Base-by-base conservation (phyloP, 37 sponge, comb jelly and placozoan genomes). In the Ianthella basta region DNA sequence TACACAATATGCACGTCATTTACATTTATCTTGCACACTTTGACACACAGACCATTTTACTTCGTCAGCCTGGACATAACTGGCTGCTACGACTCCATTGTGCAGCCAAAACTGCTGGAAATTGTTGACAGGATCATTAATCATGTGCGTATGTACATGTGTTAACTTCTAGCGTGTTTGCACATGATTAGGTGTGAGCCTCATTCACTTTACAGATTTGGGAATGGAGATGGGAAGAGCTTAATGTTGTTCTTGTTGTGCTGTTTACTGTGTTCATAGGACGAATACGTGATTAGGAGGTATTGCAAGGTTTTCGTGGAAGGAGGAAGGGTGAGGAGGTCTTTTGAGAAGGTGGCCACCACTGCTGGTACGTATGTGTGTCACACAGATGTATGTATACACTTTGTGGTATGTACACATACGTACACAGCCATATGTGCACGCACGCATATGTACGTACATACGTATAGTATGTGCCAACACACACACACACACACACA, bases 1-100 rank as follows among this genome's bases (percentile, higher is more conserved):
- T n/a, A n/a, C n/a, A n/a, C n/a, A n/a, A n/a, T n/a, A n/a, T n/a
- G n/a, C n/a, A n/a, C n/a, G n/a, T n/a, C n/a, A n/a, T n/a, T n/a
- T n/a, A n/a, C n/a, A n/a, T n/a, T n/a, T n/a, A n/a, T n/a, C n/a
- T n/a, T n/a, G n/a, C n/a, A n/a, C n/a, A n/a, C n/a, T n/a, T n/a
- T n/a, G n/a, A n/a, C n/a, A n/a, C n/a, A n/a, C n/a, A 38, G 65
- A 27, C 79, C 83, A 6, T 59, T 82, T 0, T 59, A 37, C 65
- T 91, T 84, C 56, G 75, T 87, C 24, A 77, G 41, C 53, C 56
- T 80, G 0, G 88, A 87, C 77, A 79, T 91, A 20, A 39, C 80
- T 55, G 44, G 55, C 23, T 91, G 88, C 59, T 87, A 80, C 41
- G 85, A 91, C 56, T 84, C 87, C 24, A 84, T 91, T 12, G 37